Base-by-base conservation (phyloP, 2,888 invertebrate species). In the Scrobipalpa atriplicella region DNA sequence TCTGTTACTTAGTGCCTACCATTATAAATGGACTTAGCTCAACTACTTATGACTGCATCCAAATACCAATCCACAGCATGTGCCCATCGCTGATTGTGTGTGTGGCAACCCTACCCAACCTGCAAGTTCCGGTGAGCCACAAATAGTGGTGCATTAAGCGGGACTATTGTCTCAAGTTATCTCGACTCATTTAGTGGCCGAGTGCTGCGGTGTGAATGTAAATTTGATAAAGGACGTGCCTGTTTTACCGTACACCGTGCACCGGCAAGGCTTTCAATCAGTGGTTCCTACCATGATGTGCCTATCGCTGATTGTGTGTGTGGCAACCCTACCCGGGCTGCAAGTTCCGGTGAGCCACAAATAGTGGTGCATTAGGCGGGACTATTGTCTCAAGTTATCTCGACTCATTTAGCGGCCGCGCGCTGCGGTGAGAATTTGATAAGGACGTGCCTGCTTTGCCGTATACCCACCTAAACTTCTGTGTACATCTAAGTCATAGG, bases 321-420 rank as follows among this genome's bases (percentile, higher is more conserved):
- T 47, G 29, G 0, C 54, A 56, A 56, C 54, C 21, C 54, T 56
- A 52, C 6, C 21, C 21, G 21, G 13, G 13, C 21, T 56, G 54
- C 54, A 56, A 56, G 54, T 56, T 56, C 11, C 54, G 29, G 18
- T 9, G 54, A 56, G 54, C 21, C 21, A 21, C 54, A 56, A 56
- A 56, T 56, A 56, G 21, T 21, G 21, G 21, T 56, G 54, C 54
- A 56, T 56, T 56, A 21, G 54, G 54, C 21, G 18, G 21, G 54
- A 56, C 54, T 56, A 56, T 56, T 56, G 21, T 56, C 54, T 56
- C 54, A 56, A 29, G 54, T 56, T 56, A 56, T 21, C 21, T 56
- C 21, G 21, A 56, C 21, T 19, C 21, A 56, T 56, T 56, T 56
- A 56, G 21, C 54, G 21, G 54, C 47, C 47, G 47, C n/a, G 47